Conservation (phyloP, 2,888 invertebrate species). For the Bursaphelenchus okinawaensis region DNA sequence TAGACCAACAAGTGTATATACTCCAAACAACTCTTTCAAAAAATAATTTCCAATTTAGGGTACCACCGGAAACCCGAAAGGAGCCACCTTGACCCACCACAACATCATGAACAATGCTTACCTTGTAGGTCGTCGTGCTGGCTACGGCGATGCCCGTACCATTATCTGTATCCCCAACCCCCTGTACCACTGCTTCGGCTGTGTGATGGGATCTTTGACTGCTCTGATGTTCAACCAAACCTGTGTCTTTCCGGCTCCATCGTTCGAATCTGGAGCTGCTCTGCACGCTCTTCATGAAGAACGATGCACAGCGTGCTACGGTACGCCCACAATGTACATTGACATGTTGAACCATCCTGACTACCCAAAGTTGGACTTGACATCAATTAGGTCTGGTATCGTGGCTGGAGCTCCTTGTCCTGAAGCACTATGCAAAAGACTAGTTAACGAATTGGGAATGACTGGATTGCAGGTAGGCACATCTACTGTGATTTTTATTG, state of each 20-base stretch:
- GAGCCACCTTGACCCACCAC: slow-evolving; percentile 66
- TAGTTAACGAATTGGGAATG: slow-evolving; percentile 60
- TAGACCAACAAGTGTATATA: no score
- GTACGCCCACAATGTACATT: slow-evolving; percentile 63
- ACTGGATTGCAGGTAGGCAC: slow-evolving; percentile 44
- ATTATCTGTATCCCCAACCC: slow-evolving; percentile 55
- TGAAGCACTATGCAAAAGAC: slow-evolving; percentile 59
- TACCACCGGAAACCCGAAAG: slow-evolving; percentile 77
- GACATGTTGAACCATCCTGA: slow-evolving; percentile 60
- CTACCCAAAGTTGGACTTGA: slow-evolving; percentile 58
- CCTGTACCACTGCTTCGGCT: slow-evolving; percentile 71
- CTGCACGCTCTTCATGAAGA: slow-evolving; percentile 68
- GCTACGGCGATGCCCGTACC: slow-evolving; percentile 56
- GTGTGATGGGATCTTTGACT: slow-evolving; percentile 65
- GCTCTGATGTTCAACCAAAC: slow-evolving; percentile 62
- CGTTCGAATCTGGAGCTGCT: slow-evolving; percentile 65
- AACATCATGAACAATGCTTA: slow-evolving; percentile 73
- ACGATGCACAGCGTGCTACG: slow-evolving; percentile 62
- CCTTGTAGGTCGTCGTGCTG: slow-evolving; percentile 64
- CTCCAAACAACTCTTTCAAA: no score
- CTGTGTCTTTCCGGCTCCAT: slow-evolving; percentile 60
- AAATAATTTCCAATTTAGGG: slow-evolving; percentile 63
- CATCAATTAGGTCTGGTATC: slow-evolving; percentile 62
- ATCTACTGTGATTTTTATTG: not conserved
- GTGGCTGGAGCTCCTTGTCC: slow-evolving; percentile 73